These are phyloP conservation scores for Panagrolaimus sp. DNA, from an alignment of 1,140 invertebrate genomes.

Conservation along the genomic window DNA sequence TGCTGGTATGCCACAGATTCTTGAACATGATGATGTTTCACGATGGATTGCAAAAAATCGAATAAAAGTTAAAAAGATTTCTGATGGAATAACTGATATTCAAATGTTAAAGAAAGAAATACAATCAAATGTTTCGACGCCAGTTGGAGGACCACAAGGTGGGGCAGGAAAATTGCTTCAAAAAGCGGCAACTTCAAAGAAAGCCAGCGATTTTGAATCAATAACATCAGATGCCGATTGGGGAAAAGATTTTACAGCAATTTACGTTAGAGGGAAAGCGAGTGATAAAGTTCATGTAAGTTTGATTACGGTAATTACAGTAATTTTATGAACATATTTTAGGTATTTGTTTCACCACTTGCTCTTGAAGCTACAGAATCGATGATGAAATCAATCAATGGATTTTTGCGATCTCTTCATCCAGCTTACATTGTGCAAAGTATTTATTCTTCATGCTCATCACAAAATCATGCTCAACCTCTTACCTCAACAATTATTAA, in stretches of 20 bases:
- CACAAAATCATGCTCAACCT: conserved; percentile 40
- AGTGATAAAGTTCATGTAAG: conserved; percentile 35
- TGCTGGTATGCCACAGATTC: neutral
- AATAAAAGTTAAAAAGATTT: conserved; percentile 16
- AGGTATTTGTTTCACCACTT: conserved; percentile 44
- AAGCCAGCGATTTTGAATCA: conserved; percentile 15
- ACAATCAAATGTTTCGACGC: neutral
- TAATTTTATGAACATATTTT: conserved; percentile 10
- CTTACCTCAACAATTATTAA: conserved; percentile 27
- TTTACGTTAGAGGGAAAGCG: conserved; percentile 32
- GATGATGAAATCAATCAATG: conserved; percentile 21
- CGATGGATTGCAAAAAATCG: conserved; percentile 29
- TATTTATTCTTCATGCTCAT: conserved; percentile 38
- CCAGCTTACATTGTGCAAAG: conserved; percentile 44
- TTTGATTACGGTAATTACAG: neutral
- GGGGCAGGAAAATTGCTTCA: neutral
- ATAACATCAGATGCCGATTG: conserved; percentile 24
- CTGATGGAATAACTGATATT: conserved; percentile 20
- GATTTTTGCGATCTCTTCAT: conserved; percentile 29
- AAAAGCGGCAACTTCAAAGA: neutral
- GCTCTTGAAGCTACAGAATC: conserved; percentile 36
- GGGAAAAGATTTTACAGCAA: conserved; percentile 31
- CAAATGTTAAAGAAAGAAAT: conserved; percentile 20
- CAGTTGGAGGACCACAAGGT: too few species aligned
- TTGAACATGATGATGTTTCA: conserved; percentile 24